A percentile compares a stretch with the other conserved stretches of the same genome.
Evolutionary conservation across 1,140 invertebrate species (phyloP).

Genomic region (Aphelenchoides avenae): DNA sequence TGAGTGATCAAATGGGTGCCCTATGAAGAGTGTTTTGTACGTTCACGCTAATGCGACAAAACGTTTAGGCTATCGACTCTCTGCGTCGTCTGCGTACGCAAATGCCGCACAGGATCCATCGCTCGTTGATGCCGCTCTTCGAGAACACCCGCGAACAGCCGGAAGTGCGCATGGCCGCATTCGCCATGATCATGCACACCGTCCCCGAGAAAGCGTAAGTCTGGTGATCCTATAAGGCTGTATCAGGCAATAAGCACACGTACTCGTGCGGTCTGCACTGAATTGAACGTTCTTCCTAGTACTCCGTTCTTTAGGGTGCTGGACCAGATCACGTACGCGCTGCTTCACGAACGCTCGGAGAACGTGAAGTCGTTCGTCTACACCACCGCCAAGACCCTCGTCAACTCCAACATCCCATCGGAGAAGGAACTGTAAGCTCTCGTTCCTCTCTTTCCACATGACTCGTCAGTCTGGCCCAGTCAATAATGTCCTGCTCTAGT

Average conservation of each 20-base stretch:
- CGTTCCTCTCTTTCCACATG: not conserved
- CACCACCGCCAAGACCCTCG: constrained; percentile 31
- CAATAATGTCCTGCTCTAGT: constrained; percentile 17
- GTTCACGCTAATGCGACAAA: too few species aligned
- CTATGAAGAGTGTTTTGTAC: too few species aligned
- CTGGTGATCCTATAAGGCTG: too few species aligned
- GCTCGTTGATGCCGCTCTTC: constrained; percentile 48
- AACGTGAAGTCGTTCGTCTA: constrained; percentile 49
- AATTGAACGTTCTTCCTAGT: too few species aligned
- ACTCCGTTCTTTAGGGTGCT: too few species aligned
- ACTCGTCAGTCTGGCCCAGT: too few species aligned
- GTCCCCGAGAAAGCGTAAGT: constrained; percentile 30
- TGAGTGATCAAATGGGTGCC: too few species aligned
- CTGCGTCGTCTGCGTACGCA: constrained; percentile 38
- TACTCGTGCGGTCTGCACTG: too few species aligned
- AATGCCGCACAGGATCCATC: constrained; percentile 49
- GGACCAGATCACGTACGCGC: constrained; percentile 44
- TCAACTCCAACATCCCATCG: constrained; percentile 38
- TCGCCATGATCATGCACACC: constrained; percentile 43
- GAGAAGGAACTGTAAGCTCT: constrained; percentile 30
- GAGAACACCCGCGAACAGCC: constrained; percentile 43
- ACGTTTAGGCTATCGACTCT: constrained; percentile 49
- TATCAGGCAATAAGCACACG: too few species aligned
- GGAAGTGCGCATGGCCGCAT: constrained; percentile 48
- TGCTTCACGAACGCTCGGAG: constrained; percentile 38